Percentiles rank a stretch among this genome's conserved stretches.
Evolutionary conservation across 2,113 vertebrate species (phyloP).

Genomic region (Alosa alosa): DNA sequence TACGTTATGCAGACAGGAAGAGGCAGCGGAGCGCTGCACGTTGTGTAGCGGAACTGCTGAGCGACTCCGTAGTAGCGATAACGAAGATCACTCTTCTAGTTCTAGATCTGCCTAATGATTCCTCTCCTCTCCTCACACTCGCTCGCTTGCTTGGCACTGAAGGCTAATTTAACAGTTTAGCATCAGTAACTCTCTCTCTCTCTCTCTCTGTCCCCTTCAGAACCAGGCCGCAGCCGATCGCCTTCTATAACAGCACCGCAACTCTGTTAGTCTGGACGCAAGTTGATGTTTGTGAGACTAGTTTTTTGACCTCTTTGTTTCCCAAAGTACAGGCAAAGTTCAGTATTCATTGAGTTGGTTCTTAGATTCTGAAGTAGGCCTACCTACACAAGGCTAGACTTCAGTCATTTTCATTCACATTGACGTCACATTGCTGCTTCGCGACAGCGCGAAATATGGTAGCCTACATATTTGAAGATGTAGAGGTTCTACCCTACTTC

Average conservation of each 20-base stretch:
- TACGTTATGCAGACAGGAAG: not conserved
- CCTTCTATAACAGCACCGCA: not conserved
- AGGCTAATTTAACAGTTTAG: slow-evolving; percentile 40
- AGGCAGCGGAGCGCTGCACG: not conserved
- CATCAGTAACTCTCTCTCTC: slow-evolving; percentile 27
- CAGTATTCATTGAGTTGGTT: not conserved
- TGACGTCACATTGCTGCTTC: too few relatives aligned
- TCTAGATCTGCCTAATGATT: slow-evolving; percentile 54
- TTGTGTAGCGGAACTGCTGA: not conserved
- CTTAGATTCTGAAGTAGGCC: not conserved
- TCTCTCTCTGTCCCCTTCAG: not conserved
- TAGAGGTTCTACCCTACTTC: too few relatives aligned
- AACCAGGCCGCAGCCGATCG: not conserved
- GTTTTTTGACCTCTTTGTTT: not conserved
- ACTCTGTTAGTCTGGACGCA: not conserved
- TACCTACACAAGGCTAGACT: not conserved
- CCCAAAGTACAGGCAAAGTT: not conserved
- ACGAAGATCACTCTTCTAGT: slow-evolving; percentile 51
- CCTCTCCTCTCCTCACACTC: not conserved
- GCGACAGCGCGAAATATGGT: too few relatives aligned
- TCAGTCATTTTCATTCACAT: not conserved
- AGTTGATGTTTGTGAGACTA: not conserved
- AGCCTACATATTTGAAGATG: too few relatives aligned
- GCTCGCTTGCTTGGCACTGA: slow-evolving; percentile 40
- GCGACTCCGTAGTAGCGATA: slow-evolving; percentile 43